Evolutionary conservation across 2,888 invertebrate genomes (phyloP).

Genomic region (Amorpha juglandis): DNA sequence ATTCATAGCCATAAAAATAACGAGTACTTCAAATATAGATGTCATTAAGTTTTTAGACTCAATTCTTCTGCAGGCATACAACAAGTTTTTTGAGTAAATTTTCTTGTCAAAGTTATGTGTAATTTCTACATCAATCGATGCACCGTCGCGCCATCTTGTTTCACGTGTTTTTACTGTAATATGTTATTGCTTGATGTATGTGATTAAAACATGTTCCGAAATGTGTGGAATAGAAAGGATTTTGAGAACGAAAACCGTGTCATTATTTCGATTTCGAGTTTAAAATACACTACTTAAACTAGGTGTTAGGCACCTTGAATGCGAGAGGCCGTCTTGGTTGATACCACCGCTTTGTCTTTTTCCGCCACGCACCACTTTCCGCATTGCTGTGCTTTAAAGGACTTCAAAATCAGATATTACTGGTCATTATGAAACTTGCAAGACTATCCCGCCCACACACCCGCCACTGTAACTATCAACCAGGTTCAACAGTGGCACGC

Average conservation of each 20-base stretch:
- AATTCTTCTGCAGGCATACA: background rate
- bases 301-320: too few relatives aligned
- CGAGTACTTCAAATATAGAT: background rate
- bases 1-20: slow-evolving; percentile 28
- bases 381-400: too few relatives aligned
- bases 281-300: too few relatives aligned
- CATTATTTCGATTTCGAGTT: too few relatives aligned
- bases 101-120: slow-evolving; percentile 20
- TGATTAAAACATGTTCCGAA: background rate
- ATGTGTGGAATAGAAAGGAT: background rate
- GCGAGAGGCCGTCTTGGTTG: too few relatives aligned
- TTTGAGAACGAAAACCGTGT: background rate
- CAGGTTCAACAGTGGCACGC: too few relatives aligned
- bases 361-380: too few relatives aligned
- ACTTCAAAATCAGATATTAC: too few relatives aligned
- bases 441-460: too few relatives aligned
- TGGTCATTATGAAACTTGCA: too few relatives aligned
- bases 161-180: slow-evolving; percentile 5
- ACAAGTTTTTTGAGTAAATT: slow-evolving; percentile 10
- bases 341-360: too few relatives aligned
- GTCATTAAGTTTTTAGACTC: slow-evolving; percentile 19
- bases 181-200: slow-evolving; percentile 6
- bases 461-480: too few relatives aligned
- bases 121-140: slow-evolving; percentile 23
- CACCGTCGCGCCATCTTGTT: background rate